Evolutionary conservation across 2,888 invertebrate species (phyloP).

Genomic region (Apodemia mormo): DNA sequence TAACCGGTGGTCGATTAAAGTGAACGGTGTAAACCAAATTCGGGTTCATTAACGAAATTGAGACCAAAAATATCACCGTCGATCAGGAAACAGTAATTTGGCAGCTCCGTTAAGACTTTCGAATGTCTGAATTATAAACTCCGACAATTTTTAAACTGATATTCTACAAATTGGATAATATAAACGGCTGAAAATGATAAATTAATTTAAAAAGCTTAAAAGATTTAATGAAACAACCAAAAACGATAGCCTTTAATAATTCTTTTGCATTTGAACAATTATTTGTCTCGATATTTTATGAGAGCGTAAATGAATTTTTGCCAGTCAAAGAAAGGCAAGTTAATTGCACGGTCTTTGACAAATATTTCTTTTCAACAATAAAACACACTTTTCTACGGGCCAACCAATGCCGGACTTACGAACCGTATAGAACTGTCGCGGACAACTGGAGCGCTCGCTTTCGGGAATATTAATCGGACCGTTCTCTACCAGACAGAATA

Average conservation of each 20-base stretch:
- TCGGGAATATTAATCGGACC: conserved; percentile 73
- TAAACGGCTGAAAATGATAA: background rate
- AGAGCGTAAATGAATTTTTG: conserved; percentile 22
- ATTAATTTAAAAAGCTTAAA: background rate
- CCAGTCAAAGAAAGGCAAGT: conserved; percentile 52
- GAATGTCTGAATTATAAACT: conserved; percentile 10
- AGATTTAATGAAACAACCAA: background rate
- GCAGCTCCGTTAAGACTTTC: conserved; percentile 14
- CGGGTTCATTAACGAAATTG: background rate
- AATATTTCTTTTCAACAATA: conserved; percentile 77
- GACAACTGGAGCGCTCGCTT: conserved; percentile 67
- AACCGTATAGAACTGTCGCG: conserved; percentile 71
- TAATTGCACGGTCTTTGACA: conserved; percentile 72
- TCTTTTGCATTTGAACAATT: conserved; percentile 5
- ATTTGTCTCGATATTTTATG: conserved; percentile 18
- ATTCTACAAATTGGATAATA: background rate
- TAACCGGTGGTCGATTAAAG: conserved; percentile 11
- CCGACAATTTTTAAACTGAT: background rate
- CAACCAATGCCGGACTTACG: conserved; percentile 55
- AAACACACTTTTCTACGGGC: conserved; percentile 74
- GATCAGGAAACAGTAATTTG: conserved; percentile 4
- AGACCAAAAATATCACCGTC: conserved; percentile 3
- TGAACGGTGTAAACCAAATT: background rate
- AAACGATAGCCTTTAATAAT: background rate
- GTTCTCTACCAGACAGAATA: conserved; percentile 48